These are phyloP conservation scores for Helobdella robusta DNA, from an alignment of 2,888 invertebrate genomes.

Conservation along the genomic window DNA sequence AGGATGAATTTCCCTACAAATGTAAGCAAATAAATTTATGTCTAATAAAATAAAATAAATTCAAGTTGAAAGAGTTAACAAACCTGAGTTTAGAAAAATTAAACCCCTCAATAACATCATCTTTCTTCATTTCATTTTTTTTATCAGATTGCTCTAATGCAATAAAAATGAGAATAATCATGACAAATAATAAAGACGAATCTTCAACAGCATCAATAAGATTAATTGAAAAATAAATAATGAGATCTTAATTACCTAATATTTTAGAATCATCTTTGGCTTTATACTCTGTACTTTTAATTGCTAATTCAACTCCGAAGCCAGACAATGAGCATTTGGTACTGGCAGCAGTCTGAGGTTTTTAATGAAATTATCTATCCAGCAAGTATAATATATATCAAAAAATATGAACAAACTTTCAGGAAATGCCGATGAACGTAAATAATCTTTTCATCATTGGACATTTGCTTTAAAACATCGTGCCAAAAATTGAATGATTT, in stretches of 20 bases:
- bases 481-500: slow-evolving; percentile 67
- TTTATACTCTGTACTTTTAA: slow-evolving; percentile 98
- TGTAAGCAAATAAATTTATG: too few relatives aligned
- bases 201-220: not conserved
- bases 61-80: too few relatives aligned
- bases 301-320: slow-evolving; percentile 93
- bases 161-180: too few relatives aligned
- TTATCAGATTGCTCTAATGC: too few relatives aligned
- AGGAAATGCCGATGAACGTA: slow-evolving; percentile 82
- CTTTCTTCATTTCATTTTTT: too few relatives aligned
- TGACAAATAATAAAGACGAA: too few relatives aligned
- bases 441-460: slow-evolving; percentile 63
- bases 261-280: slow-evolving; percentile 78
- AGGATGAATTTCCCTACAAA: too few relatives aligned
- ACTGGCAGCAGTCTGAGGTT: slow-evolving; percentile 37
- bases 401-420: slow-evolving; percentile 54
- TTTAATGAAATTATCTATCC: not conserved
- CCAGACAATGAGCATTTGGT: slow-evolving; percentile 73
- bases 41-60: too few relatives aligned
- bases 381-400: not conserved
- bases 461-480: slow-evolving; percentile 60
- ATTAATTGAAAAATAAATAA: not conserved
- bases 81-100: too few relatives aligned
- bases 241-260: slow-evolving; percentile 36
- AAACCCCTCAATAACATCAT: too few relatives aligned